A percentile compares a stretch with the other conserved stretches of the same genome.
phyloP scores from a whole-genome alignment of 2,888 invertebrate genomes.

The Drosophila subquinaria region DNA sequence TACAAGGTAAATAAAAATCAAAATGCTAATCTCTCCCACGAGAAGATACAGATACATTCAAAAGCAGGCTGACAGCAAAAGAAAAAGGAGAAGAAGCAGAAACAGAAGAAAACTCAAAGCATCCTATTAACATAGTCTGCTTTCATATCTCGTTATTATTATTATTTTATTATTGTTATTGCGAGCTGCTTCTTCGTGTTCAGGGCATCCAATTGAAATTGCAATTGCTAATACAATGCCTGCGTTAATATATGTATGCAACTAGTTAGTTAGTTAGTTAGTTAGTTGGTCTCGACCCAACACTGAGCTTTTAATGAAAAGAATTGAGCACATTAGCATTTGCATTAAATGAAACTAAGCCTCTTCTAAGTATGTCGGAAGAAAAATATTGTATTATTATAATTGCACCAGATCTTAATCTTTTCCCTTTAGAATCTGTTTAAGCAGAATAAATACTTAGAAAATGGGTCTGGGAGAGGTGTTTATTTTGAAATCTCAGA shows the following conservation, averaged over 20 bases:
- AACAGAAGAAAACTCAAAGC: neutral
- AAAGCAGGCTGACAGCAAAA: conserved; percentile 8
- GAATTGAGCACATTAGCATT: conserved; percentile 12
- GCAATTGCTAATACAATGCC: conserved; percentile 26
- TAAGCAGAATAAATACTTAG: neutral
- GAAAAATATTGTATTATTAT: conserved; percentile 2
- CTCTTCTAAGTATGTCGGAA: neutral
- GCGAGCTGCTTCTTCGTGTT: conserved; percentile 16
- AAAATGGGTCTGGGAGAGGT: neutral
- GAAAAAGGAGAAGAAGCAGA: neutral
- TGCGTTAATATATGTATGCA: conserved; percentile 20
- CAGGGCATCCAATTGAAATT: conserved; percentile 3
- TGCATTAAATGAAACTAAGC: conserved; percentile 7
- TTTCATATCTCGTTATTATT: conserved; percentile 32
- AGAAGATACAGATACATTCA: conserved; percentile 11
- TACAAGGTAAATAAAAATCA: conserved; percentile 54
- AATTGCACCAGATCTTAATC: conserved; percentile 8
- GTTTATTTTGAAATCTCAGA: neutral
- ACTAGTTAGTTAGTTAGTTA: conserved; percentile 7
- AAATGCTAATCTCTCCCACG: conserved; percentile 59
- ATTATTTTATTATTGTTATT: neutral
- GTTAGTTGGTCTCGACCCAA: conserved; percentile 3
- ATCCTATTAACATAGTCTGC: conserved; percentile 42
- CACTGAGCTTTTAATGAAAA: conserved; percentile 12
- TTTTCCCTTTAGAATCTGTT: neutral